A percentile compares a stretch with the other conserved stretches of the same genome.
phyloP scores from a whole-genome alignment of 1,140 invertebrate species.

The Hyposmocoma kahamanoa region DNA sequence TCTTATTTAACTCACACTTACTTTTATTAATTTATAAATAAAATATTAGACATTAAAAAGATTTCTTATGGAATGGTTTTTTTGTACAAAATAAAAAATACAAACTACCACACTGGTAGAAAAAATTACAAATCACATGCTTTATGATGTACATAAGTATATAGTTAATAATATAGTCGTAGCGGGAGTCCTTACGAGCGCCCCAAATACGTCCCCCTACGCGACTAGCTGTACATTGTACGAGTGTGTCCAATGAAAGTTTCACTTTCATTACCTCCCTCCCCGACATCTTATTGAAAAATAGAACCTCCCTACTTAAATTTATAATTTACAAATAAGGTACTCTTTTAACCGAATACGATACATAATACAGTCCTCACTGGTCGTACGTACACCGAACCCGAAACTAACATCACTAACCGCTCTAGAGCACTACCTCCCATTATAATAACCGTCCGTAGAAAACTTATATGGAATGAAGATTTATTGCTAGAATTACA shows the following conservation, averaged over 20 bases:
- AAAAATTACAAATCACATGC: conserved; percentile 53
- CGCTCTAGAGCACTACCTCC: conserved; percentile 59
- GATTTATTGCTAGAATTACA: conserved; percentile 74
- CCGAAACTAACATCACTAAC: conserved; percentile 51
- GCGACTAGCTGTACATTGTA: conserved; percentile 67
- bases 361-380: conserved; percentile 60
- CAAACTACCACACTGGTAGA: conserved; percentile 44
- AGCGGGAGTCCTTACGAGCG: not conserved
- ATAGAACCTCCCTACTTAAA: conserved; percentile 69
- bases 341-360: conserved; percentile 65
- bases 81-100: conserved; percentile 69
- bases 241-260: conserved; percentile 54
- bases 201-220: conserved; percentile 24
- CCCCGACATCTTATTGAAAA: conserved; percentile 53
- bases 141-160: conserved; percentile 37
- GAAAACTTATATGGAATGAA: conserved; percentile 72
- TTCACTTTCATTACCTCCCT: conserved; percentile 58
- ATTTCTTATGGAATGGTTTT: conserved; percentile 68
- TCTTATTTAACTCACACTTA: conserved; percentile 68
- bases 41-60: conserved; percentile 61
- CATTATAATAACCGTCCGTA: conserved; percentile 47
- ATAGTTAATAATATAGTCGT: not conserved
- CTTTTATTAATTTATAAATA: conserved; percentile 54
- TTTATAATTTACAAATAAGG: conserved; percentile 70
- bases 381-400: conserved; percentile 53